Evolutionary conservation across 2,888 invertebrate genomes (phyloP).

Genomic region (Heteromyza rotundicornis): DNA sequence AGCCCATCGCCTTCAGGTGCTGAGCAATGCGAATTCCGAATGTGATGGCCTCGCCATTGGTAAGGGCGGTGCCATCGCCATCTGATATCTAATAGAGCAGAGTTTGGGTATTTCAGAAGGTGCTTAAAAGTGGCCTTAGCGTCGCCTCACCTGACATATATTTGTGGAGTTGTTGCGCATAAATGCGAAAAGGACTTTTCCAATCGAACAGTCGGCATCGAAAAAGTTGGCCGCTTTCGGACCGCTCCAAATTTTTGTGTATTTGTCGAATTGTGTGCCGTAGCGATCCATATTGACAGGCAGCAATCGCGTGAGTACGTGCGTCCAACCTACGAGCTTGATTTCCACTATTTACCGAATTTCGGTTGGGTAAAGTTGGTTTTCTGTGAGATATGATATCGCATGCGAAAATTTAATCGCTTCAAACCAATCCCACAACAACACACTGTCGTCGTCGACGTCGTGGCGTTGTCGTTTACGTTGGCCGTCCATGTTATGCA

Average conservation of each 20-base stretch:
- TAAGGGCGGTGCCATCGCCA: constrained; percentile 50
- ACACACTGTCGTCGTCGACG: too few relatives aligned
- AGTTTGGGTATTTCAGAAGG: neutral
- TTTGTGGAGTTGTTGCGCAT: constrained; percentile 53
- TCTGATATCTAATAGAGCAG: constrained; percentile 54
- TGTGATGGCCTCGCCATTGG: constrained; percentile 50
- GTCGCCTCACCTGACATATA: constrained; percentile 46
- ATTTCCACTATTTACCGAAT: constrained; percentile 13
- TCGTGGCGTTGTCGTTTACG: too few relatives aligned
- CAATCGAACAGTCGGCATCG: constrained; percentile 54
- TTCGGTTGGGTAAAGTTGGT: too few relatives aligned
- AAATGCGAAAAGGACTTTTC: constrained; percentile 53
- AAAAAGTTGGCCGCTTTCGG: constrained; percentile 52
- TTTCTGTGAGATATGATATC: too few relatives aligned
- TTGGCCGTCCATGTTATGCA: too few relatives aligned
- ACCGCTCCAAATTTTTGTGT: constrained; percentile 56
- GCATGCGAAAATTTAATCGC: too few relatives aligned
- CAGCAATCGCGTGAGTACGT: neutral
- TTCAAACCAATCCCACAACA: too few relatives aligned
- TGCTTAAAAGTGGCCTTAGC: neutral
- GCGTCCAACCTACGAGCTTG: constrained; percentile 8
- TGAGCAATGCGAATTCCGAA: constrained; percentile 57
- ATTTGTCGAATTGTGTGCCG: constrained; percentile 53
- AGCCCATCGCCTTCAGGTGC: constrained; percentile 43
- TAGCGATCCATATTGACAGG: constrained; percentile 42